Evolutionary conservation across 2,888 invertebrate genomes (phyloP).

Genomic region (Fragum sueziense): DNA sequence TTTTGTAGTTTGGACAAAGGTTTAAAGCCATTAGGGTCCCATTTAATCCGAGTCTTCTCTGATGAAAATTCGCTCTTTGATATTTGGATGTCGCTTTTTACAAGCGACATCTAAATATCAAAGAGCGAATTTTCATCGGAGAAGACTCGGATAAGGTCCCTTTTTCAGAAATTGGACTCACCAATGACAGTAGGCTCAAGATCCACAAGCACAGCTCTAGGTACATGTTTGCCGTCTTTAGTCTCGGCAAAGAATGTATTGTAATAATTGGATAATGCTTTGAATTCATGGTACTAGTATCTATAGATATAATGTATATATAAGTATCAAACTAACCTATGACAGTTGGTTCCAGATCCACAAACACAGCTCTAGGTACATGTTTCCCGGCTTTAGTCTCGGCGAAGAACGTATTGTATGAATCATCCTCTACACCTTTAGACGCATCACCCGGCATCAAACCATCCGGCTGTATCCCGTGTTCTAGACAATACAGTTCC

Average conservation of each 20-base stretch:
- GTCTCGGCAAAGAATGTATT: not conserved
- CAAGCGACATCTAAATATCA: too few relatives aligned
- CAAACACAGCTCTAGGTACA: slow-evolving; percentile 95
- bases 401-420: slow-evolving; percentile 81
- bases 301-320: too few relatives aligned
- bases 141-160: too few relatives aligned
- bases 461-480: too few relatives aligned
- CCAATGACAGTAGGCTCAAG: not conserved
- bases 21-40: not conserved
- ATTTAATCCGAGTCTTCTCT: too few relatives aligned
- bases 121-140: too few relatives aligned
- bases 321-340: slow-evolving; percentile 90
- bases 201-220: not conserved
- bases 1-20: not conserved
- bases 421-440: slow-evolving; percentile 82
- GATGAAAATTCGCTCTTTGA: too few relatives aligned
- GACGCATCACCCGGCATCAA: slow-evolving; percentile 75
- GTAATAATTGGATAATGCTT: not conserved
- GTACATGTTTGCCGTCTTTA: not conserved
- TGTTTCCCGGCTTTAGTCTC: slow-evolving; percentile 98
- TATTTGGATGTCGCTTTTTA: too few relatives aligned
- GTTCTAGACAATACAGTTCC: too few relatives aligned
- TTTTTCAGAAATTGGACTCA: not conserved
- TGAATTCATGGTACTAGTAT: not conserved
- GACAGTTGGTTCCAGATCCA: slow-evolving; percentile 97